Evolutionary conservation across 2,888 invertebrate species (phyloP), one percentile per base, ranked within the genome.

Genomic region (Xestia sexstrigata): DNA sequence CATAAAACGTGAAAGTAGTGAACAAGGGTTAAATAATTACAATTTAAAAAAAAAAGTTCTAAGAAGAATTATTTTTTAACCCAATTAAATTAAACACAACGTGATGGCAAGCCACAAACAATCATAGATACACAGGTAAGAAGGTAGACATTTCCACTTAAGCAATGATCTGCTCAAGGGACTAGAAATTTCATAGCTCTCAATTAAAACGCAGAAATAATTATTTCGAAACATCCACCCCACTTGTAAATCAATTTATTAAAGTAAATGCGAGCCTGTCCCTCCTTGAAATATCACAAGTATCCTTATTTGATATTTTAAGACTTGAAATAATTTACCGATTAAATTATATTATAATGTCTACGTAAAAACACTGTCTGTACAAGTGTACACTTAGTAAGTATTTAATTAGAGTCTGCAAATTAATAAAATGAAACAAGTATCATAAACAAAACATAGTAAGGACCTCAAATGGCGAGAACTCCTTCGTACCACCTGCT

Each of bases 131-230:
- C 55, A 77, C 70, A 76, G 71, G 58, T 26, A 67, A 60, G 49
- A 52, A 49, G 35, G 45, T 82, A 74, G 55, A 76, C 45, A 84
- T 79, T 86, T 84, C 88, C 90, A 88, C 92, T 91, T 88, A 82
- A 91, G 89, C 92, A 92, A 92, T 93, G 92, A 94, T 93, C 92
- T 89, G 91, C 91, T 94, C 92, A 92, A 94, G 94, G 91, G 94
- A 91, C 91, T 92, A 94, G 92, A 95, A 95, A 95, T 95, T 95
- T 93, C 93, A 93, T 94, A 93, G 93, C 95, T 93, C 94, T 96
- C 95, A 96, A 96, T 96, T 96, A 96, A 96, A 95, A 93, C 92
- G 93, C 92, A 93, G 93, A 95, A 94, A 95, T 96, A 95, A 96
- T 95, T 95, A 94, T 94, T 94, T 92, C 89, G 90, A 89, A 94